Percentiles rank a stretch among this genome's conserved stretches.
Evolutionary conservation across 2,797 vertebrate genomes (phyloP).

Genomic region (Spheniscus humboldti): DNA sequence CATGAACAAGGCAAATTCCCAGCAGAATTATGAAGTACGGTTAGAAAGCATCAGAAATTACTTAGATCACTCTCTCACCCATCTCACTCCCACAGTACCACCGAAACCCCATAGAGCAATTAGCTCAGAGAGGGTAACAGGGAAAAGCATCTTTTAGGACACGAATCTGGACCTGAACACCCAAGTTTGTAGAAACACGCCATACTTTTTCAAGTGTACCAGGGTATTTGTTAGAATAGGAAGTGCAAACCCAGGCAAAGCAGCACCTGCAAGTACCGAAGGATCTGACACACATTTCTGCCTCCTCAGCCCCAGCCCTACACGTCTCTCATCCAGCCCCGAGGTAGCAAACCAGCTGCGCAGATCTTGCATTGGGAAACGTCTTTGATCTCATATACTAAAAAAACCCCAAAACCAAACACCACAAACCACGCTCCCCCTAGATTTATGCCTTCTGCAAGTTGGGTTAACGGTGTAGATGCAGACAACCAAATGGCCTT

Average conservation of each 20-base stretch:
- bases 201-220: background rate
- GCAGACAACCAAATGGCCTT: background rate
- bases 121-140: background rate
- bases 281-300: fast-evolving
- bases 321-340: background rate
- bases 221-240: background rate
- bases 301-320: background rate
- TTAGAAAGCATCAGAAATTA: background rate
- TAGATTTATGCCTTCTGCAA: background rate
- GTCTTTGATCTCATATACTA: background rate
- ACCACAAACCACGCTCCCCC: background rate
- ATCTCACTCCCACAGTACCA: background rate
- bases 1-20: background rate
- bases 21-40: background rate
- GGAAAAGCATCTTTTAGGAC: background rate
- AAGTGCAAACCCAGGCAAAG: background rate
- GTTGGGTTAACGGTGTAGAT: background rate
- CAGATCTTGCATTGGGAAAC: background rate
- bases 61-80: background rate
- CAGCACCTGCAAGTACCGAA: background rate
- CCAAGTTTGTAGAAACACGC: background rate
- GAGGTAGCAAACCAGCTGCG: background rate
- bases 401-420: background rate
- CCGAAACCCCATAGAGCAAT: background rate
- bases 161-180: background rate